Evolutionary conservation across 2,113 vertebrate species (phyloP), one percentile per base, ranked within the genome.

Genomic region (Scatophagus argus): DNA sequence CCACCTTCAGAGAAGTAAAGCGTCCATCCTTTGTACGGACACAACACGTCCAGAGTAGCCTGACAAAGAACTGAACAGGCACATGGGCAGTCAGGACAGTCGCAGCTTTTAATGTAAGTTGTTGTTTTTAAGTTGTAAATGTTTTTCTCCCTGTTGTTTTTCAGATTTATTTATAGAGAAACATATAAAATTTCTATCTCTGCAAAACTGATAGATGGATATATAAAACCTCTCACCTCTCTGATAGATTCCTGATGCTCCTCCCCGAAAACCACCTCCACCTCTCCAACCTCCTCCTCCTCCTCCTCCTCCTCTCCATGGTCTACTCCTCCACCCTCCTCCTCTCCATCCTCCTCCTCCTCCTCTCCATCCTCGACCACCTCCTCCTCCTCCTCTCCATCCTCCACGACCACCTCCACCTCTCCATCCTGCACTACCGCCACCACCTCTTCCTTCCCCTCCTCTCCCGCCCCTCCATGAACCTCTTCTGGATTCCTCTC

Each of bases 1-100:
- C 1, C 91, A 98, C 98, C 96, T 95, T 99, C 97, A 81, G 95
- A 96, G 88, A 99, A 99, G 91, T 99, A 99, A 72, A 97, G 95
- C 8, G 93, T 90, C 98, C 98, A 99, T 69, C 98, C 98, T 89
- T 96, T 98, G 88, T 98, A 99, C 0, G 96, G 96, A 91, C 95
- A 95, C 71, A 91, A 83, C 0, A 90, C 84, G 69, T 97, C 95
- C 64, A 98, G 74, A 2, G 96, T 97, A 31, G 95, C 82, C 3
- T 97, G 97, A 29, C 79, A 84, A 38, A 84, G 77, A 29, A 69
- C 93, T 92, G 68, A 14, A 68, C 49, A 67, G 46, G 80, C 4
- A 41, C 13, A 52, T 1, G 17, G 23, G 16, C 16, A 51, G 47
- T 23, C 0, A 38, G 25, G 21, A 41, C 29, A 21, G 31, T 19